Evolutionary conservation across 2,113 vertebrate species (phyloP), one percentile per base, ranked within the genome.

Genomic region (Galemys pyrenaicus): DNA sequence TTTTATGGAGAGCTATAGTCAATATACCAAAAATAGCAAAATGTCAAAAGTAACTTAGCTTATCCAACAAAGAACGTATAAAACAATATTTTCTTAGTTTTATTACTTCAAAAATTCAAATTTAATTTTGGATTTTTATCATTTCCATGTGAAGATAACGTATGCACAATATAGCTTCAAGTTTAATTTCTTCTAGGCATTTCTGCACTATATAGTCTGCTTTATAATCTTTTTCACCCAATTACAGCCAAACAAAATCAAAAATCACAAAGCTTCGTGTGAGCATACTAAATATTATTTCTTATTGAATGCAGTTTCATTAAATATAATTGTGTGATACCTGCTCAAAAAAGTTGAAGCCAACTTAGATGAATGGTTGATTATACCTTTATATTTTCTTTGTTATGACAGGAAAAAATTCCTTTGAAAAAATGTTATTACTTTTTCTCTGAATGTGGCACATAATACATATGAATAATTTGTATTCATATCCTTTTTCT

Each of bases 11-110:
- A 71, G 90, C 3, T 51, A 22, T 17, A 87, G 26, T 24, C 0
- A 97, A 87, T 74, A 93, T 35, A 83, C 85, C 49, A 91, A 87
- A 94, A 96, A 97, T 88, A 30, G 67, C 44, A 92, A 92, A 95
- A 78, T 89, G 60, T 67, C 73, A 95, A 62, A 95, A 89, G 64
- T 39, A 28, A 82, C 37, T 84, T 90, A 26, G 41, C 10, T 49
- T 46, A 93, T 41, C 20, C 67, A 93, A 96, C 54, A 94, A 96
- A 96, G 62, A 65, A 78, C 77, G 16, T 24, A 30, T 35, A 2
- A 58, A 92, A 49, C 19, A 49, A 11, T 44, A 56, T 54, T 85
- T 96, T 87, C 35, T 92, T 37, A 68, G 12, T 22, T 73, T 75
- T 30, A 71, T 49, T 78, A 15, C 37, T 96, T 92, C 79, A 64